Percentiles rank a stretch among this genome's conserved stretches.
phyloP scores from a whole-genome alignment of 2,888 invertebrate species.

The Bombylius major region DNA sequence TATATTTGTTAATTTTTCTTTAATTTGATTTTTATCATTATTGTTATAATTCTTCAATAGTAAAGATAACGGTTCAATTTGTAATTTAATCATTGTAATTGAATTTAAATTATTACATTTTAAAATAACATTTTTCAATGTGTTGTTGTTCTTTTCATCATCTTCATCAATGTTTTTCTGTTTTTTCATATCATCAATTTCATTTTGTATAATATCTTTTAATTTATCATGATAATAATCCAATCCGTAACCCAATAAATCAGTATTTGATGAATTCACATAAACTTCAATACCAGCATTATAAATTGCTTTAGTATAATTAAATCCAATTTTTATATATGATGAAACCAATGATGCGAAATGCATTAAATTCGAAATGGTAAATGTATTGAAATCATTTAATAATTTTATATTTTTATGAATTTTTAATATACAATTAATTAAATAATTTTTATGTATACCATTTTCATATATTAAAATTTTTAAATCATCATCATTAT shows the following conservation, averaged over 20 bases:
- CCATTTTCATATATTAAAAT: conserved; percentile 42
- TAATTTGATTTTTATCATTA: conserved; percentile 8
- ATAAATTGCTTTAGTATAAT: conserved; percentile 27
- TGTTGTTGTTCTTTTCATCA: conserved; percentile 13
- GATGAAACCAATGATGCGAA: conserved; percentile 29
- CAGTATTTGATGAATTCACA: conserved; percentile 30
- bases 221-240: conserved; percentile 31
- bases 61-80: conserved; percentile 25
- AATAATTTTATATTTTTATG: conserved; percentile 31
- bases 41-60: conserved; percentile 11
- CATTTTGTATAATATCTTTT: conserved; percentile 26
- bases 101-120: conserved; percentile 23
- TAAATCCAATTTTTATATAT: conserved; percentile 29
- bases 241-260: conserved; percentile 33
- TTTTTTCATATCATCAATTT: conserved; percentile 7
- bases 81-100: conserved; percentile 26
- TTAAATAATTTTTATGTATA: conserved; percentile 31
- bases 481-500: conserved; percentile 38
- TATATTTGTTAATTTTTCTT: background rate
- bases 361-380: conserved; percentile 30
- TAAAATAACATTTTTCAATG: conserved; percentile 23
- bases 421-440: conserved; percentile 38
- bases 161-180: background rate
- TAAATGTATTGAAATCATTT: conserved; percentile 29
- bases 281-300: conserved; percentile 34